phyloP scores from a whole-genome alignment of 2,113 vertebrate genomes.

The Hippocampus barbouri region DNA sequence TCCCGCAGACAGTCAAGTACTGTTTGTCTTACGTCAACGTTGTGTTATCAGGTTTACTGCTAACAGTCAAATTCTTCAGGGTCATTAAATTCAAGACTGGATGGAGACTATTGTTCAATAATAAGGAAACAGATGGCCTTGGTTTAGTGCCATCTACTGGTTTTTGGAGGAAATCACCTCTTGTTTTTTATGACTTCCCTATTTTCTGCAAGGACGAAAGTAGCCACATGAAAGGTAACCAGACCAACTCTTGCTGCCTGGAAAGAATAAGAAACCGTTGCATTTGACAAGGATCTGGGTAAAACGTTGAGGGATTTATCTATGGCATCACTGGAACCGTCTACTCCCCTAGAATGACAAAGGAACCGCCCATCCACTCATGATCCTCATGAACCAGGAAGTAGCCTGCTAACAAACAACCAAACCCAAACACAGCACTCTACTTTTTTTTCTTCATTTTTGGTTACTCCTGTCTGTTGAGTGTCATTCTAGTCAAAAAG shows the following conservation, averaged over 20 bases:
- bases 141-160: conserved; percentile 31
- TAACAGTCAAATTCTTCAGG: background rate
- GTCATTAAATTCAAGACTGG: background rate
- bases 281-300: background rate
- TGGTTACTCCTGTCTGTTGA: background rate
- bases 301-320: background rate
- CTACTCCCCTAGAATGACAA: background rate
- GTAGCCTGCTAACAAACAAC: background rate
- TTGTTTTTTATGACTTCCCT: background rate
- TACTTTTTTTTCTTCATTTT: background rate
- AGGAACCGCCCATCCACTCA: background rate
- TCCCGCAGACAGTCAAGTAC: background rate
- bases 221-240: background rate
- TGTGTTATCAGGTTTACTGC: background rate
- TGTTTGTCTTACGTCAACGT: background rate
- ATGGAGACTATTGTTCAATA: background rate
- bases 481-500: background rate
- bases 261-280: background rate
- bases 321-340: background rate
- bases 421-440: background rate
- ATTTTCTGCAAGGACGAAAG: background rate
- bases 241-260: background rate
- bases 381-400: background rate
- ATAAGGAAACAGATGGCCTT: conserved; percentile 2
- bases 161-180: background rate